These are phyloP conservation scores for Saccopteryx leptura DNA, from an alignment of 2,113 vertebrate genomes.

Conservation along the genomic window DNA sequence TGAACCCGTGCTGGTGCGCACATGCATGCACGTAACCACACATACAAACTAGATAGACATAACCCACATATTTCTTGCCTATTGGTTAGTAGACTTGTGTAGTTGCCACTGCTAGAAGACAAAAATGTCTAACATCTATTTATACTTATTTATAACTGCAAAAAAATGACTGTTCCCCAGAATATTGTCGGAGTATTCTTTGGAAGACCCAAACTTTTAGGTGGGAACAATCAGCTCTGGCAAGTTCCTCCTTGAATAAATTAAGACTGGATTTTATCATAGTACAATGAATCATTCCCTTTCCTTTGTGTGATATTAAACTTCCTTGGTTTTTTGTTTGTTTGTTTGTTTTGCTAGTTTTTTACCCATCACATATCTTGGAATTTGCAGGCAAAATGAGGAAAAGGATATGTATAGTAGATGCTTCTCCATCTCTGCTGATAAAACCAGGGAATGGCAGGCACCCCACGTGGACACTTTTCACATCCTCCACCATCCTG, in stretches of 20 bases:
- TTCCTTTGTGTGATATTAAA: background rate
- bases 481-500: fast-evolving
- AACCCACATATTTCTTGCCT: background rate
- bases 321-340: background rate
- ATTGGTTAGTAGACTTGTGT: background rate
- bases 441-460: background rate
- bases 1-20: too few species aligned
- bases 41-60: background rate
- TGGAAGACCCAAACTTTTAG: background rate
- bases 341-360: background rate
- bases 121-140: slow-evolving; percentile 31
- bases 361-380: background rate
- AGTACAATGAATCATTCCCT: background rate
- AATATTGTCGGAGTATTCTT: background rate
- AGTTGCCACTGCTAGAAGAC: background rate
- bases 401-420: background rate
- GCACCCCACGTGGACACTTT: background rate
- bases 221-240: background rate
- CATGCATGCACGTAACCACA: fast-evolving
- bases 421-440: background rate
- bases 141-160: slow-evolving; percentile 75
- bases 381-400: background rate
- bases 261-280: background rate
- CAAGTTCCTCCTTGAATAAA: slow-evolving; percentile 30
- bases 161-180: background rate